phyloP scores from a whole-genome alignment of 23 tunicate species.

The Trididemnum nubilum region DNA sequence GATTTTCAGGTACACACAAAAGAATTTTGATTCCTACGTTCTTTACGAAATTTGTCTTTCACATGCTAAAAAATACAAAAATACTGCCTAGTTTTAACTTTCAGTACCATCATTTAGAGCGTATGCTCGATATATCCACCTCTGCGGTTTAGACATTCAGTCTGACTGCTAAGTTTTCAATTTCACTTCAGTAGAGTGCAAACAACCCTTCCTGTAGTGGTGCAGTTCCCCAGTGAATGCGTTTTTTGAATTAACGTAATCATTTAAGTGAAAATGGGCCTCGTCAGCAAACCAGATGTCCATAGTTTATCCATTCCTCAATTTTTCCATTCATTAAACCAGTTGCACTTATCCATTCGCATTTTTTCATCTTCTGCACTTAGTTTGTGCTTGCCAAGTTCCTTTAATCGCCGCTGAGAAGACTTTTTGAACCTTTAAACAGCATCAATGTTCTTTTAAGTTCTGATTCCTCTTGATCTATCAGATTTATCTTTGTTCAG shows the following conservation, averaged over 20 bases:
- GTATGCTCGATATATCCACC: no score
- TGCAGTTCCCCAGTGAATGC: background rate
- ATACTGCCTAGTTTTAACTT: no score
- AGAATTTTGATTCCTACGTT: no score
- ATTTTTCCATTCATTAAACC: background rate
- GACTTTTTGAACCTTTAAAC: background rate
- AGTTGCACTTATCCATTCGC: background rate
- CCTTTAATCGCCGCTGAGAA: background rate
- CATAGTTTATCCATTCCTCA: background rate
- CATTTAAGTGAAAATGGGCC: no score
- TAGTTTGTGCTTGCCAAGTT: background rate
- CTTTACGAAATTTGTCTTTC: no score
- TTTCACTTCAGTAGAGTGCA: constrained; percentile 8
- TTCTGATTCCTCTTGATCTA: background rate
- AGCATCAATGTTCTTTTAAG: background rate
- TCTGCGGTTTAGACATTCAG: no score
- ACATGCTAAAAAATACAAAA: no score
- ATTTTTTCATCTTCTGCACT: background rate
- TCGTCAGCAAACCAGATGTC: background rate
- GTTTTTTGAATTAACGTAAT: background rate
- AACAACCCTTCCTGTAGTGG: background rate
- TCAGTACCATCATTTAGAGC: no score
- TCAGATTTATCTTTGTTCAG: background rate
- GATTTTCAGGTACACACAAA: no score
- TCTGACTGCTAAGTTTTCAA: no score